phyloP scores from a whole-genome alignment of 2,113 vertebrate species.

The Spheniscus mendiculus region DNA sequence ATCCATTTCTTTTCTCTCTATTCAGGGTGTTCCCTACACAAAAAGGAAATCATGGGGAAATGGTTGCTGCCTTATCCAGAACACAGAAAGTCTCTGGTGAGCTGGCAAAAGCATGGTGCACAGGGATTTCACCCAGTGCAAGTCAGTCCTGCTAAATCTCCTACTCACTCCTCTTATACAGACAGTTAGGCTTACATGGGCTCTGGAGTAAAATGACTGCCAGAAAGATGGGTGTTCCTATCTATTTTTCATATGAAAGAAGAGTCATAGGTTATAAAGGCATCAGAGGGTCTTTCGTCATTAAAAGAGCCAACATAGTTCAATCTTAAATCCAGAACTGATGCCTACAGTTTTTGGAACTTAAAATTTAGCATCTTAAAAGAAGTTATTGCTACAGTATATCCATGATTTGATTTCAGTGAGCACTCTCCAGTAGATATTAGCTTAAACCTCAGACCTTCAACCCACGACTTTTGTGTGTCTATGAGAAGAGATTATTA shows the following conservation, averaged over 20 bases:
- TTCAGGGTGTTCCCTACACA: background rate
- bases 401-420: background rate
- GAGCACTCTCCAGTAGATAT: background rate
- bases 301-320: background rate
- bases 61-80: background rate
- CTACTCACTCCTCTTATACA: background rate
- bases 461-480: background rate
- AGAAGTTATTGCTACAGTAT: background rate
- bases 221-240: background rate
- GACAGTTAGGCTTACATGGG: background rate
- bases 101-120: background rate
- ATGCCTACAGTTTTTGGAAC: background rate
- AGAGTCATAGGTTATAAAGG: background rate
- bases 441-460: background rate
- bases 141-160: background rate
- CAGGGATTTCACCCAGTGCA: background rate
- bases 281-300: background rate
- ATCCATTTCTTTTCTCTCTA: background rate
- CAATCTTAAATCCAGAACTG: background rate
- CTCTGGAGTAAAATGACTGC: background rate
- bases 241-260: background rate
- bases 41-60: background rate
- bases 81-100: background rate
- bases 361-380: background rate
- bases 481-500: background rate